Base-by-base conservation (phyloP, 2,797 vertebrate genomes). In the Hemibagrus guttatus region DNA sequence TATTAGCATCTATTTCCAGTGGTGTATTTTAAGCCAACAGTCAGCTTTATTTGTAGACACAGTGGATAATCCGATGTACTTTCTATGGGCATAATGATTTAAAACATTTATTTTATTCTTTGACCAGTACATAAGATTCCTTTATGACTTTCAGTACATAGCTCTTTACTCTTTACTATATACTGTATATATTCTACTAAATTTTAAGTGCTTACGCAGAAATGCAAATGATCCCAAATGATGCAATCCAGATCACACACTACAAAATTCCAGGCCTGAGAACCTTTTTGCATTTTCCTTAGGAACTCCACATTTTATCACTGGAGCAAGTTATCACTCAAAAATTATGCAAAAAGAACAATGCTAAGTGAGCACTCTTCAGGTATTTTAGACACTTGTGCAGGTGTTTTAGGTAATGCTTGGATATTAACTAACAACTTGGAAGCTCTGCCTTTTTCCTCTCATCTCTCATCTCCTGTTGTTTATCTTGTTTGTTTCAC, bases 1-100 rank as follows among this genome's bases (percentile, higher is more conserved):
- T 89, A 95, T 95, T 94, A 95, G 93, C 92, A 92, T 92, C 92
- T 94, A 94, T 96, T 95, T 95, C 94, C 95, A 95, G 93, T 89
- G 89, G 31, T 79, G 56, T 58, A 79, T 79, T 79, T 79, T 59
- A 79, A 35, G 23, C 35, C 58, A 80, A 61, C 78, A 79, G 42
- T 78, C 75, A 35, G 56, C 56, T 42, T 61, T 61, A 61, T 80
- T 61, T 80, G 78, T 80, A 59, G 31, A 59, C 35, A 63, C 23
- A n/a, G 19, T 61, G 78, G 78, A 80, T 80, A 63, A 80, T 80
- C 78, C 13, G 1, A 42, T 61, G n/a, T 61, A 61, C 56, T 46
- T 39, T 61, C 19, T 35, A 23, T 59, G 31, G 28, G 58, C 35
- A 42, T 80, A n/a, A 31, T 7, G 13, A 61, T 80, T 80, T 80